Conservation (phyloP, 92 coral and sea anemone species). For the Phenganax subtilis region DNA sequence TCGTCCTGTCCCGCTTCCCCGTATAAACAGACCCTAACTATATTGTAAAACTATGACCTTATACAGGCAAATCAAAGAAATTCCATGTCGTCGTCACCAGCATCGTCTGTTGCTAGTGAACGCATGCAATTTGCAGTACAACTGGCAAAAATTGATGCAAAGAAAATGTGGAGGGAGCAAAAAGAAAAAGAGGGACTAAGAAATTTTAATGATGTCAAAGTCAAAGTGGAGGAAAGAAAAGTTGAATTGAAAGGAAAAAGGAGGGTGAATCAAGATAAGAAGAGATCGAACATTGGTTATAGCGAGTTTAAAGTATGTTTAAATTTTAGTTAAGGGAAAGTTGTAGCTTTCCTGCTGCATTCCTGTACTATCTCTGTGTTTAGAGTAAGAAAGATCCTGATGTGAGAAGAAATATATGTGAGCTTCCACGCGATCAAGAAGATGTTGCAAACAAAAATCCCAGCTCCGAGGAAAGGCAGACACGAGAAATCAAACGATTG, state of each 20-base stretch:
- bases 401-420: constrained; percentile 40
- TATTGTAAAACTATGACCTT: too few relatives aligned
- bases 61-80: constrained; percentile 3
- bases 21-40: too few relatives aligned
- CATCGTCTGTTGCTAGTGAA: constrained; percentile 66
- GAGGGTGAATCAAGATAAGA: constrained; percentile 35
- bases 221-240: constrained; percentile 28
- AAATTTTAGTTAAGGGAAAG: not conserved
- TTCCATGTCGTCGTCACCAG: constrained; percentile 37
- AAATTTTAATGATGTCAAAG: constrained; percentile 34
- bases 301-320: constrained; percentile 31
- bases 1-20: too few relatives aligned
- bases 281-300: not conserved
- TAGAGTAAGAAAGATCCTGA: constrained; percentile 16
- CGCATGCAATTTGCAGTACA: constrained; percentile 80
- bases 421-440: constrained; percentile 49
- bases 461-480: constrained; percentile 66
- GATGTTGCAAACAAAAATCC: constrained; percentile 38
- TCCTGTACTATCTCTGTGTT: not conserved
- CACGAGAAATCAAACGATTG: constrained; percentile 73
- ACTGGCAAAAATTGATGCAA: constrained; percentile 83
- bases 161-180: constrained; percentile 46
- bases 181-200: constrained; percentile 39
- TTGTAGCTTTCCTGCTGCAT: not conserved
- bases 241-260: constrained; percentile 32